Evolutionary conservation across 2,888 invertebrate species (phyloP).

Genomic region (Acrobasis suavella): DNA sequence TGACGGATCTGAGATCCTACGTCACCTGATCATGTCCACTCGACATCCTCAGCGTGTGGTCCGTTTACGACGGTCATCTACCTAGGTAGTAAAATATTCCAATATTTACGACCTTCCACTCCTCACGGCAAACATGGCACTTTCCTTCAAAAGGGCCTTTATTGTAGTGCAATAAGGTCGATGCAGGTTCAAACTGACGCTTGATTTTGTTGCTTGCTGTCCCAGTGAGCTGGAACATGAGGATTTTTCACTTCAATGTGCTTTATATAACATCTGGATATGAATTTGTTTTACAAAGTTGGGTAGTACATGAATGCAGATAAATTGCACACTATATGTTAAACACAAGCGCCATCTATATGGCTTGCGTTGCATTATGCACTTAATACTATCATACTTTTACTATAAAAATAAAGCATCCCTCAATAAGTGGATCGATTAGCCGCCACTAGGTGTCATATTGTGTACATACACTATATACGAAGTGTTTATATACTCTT

Average conservation of each 20-base stretch:
- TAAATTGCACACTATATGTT: too few relatives aligned
- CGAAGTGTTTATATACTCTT: too few relatives aligned
- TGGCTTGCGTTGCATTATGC: too few relatives aligned
- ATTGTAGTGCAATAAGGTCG: neutral
- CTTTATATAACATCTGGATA: constrained; percentile 7
- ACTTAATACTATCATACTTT: too few relatives aligned
- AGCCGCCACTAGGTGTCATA: too few relatives aligned
- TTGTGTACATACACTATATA: too few relatives aligned
- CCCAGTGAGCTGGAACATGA: neutral
- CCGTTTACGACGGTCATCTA: neutral
- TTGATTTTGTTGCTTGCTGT: neutral
- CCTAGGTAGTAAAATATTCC: constrained; percentile 1
- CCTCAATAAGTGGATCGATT: too few relatives aligned
- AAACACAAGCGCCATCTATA: too few relatives aligned
- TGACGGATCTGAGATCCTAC: neutral
- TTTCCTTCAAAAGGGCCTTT: neutral
- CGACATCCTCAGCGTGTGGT: constrained; percentile 3
- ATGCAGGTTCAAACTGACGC: neutral
- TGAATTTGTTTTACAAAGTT: constrained; percentile 3
- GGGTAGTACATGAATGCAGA: neutral
- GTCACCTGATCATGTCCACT: constrained; percentile 7
- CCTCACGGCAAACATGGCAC: neutral
- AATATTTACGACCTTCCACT: constrained; percentile 1
- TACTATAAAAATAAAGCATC: too few relatives aligned
- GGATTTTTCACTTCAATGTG: neutral